phyloP scores from a whole-genome alignment of 1,140 invertebrate species.

The Sycobia sp. region DNA sequence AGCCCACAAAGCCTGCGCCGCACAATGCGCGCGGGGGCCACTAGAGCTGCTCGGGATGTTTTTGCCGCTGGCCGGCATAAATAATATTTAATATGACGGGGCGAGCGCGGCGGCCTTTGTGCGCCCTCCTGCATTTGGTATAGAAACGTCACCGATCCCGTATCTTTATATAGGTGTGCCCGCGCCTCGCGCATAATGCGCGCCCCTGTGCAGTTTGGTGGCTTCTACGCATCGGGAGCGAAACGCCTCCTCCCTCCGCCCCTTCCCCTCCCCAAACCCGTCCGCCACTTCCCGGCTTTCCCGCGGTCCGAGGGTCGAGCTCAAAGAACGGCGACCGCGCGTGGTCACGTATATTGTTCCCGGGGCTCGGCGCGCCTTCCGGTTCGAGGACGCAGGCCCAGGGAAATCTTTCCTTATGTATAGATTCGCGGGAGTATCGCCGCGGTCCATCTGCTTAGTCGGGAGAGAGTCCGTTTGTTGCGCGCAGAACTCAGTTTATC shows the following conservation, averaged over 20 bases:
- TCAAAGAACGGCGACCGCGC: too few species aligned
- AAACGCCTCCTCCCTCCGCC: too few species aligned
- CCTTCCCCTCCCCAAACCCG: too few species aligned
- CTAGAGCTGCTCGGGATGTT: constrained; percentile 43
- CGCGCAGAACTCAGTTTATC: constrained; percentile 18
- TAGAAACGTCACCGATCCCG: constrained; percentile 59
- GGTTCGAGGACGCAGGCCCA: too few species aligned
- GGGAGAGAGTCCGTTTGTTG: background rate
- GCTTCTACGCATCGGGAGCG: too few species aligned
- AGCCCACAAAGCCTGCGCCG: too few species aligned
- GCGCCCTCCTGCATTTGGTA: constrained; percentile 60
- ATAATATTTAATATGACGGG: constrained; percentile 63
- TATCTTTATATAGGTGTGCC: constrained; percentile 48
- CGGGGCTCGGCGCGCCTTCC: background rate
- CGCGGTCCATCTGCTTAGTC: background rate
- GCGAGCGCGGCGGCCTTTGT: constrained; percentile 43
- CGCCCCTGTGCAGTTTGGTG: constrained; percentile 1
- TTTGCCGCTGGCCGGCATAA: constrained; percentile 49
- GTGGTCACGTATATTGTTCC: too few species aligned
- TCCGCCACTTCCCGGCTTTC: too few species aligned
- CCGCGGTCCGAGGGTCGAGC: too few species aligned
- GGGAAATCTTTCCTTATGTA: too few species aligned
- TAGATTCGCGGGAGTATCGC: too few species aligned
- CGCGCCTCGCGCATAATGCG: background rate
- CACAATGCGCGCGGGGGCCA: constrained; percentile 30